These are phyloP conservation scores for Araneus ventricosus DNA, from an alignment of 1,140 invertebrate genomes.

Conservation along the genomic window DNA sequence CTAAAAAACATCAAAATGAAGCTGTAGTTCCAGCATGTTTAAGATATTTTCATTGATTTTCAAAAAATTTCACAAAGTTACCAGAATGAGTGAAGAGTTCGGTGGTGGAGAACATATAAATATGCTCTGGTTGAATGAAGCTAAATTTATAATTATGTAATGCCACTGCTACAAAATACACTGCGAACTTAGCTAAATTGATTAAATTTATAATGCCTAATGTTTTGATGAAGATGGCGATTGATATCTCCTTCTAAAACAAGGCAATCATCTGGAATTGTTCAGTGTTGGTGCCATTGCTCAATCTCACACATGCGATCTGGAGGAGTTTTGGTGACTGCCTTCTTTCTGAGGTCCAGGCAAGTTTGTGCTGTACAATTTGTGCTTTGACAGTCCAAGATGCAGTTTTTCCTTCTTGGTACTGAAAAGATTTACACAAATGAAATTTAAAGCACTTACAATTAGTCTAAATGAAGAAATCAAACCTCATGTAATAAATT, in stretches of 20 bases:
- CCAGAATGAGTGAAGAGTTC: background rate
- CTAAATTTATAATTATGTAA: background rate
- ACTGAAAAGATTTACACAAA: conserved; percentile 44
- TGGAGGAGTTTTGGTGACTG: conserved; percentile 69
- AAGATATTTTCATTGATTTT: background rate
- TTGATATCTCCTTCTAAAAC: conserved; percentile 35
- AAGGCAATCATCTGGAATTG: conserved; percentile 57
- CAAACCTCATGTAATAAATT: too few species aligned
- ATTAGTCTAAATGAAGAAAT: too few species aligned
- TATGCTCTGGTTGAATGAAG: background rate
- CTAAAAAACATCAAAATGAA: background rate
- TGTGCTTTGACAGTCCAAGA: conserved; percentile 76
- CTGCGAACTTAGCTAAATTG: background rate
- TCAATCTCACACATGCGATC: conserved; percentile 62
- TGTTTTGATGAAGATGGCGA: conserved; percentile 24
- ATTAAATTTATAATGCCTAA: conserved; percentile 44
- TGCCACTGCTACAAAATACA: background rate
- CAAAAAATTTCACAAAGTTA: background rate
- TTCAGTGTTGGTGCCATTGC: conserved; percentile 56
- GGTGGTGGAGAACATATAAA: background rate
- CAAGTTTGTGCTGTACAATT: conserved; percentile 76
- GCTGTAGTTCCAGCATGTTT: background rate
- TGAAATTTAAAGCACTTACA: background rate
- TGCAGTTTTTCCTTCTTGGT: conserved; percentile 75
- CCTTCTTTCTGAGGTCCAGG: conserved; percentile 75